Base-by-base conservation (phyloP, 2,113 vertebrate genomes). In the Albula glossodonta region DNA sequence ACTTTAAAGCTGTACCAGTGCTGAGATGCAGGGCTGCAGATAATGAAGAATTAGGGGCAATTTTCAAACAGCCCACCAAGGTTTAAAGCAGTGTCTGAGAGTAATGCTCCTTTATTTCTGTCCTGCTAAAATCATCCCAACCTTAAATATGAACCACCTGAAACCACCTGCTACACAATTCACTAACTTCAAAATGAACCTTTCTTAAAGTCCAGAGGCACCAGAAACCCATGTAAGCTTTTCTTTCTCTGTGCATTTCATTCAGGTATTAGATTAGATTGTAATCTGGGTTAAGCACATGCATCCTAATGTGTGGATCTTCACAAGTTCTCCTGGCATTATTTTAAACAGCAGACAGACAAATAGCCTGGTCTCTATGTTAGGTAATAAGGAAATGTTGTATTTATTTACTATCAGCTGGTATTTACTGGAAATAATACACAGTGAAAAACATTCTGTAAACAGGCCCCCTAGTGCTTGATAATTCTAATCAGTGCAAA, bases 401-500 rank as follows among this genome's bases (percentile, higher is more conserved):
- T 5, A 22, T 74, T 74, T 74, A 83, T 80, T 84, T 83, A 11
- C 63, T 60, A 83, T 56, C 70, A 19, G 0, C 0, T 48, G 79
- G 56, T 78, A 66, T 60, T 80, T 70, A 85, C 74, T 15, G 22
- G 12, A 41, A 51, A 80, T 56, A 83, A 57, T 81, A 70, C 85
- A 80, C 41, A 78, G 56, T 60, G 41, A 84, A 89, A 53, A 63
- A 57, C 57, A 87, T 83, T 41, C 51, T 31, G 7, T 78, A 31
- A 22, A 88, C 60, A 31, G 74, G 60, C 12, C 57, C 88, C 77
- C 84, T 19, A 83, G 51, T 84, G 57, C 77, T 60, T 88, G 78
- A 60, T 80, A 85, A 88, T 81, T 66, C 51, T 86, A 85, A 90
- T 91, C 86, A 89, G 86, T 74, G n/a, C 70, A 84, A 90, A 91